Evolutionary conservation across 2,113 vertebrate species (phyloP), one percentile per base, ranked within the genome.

Genomic region (Passer montanus): DNA sequence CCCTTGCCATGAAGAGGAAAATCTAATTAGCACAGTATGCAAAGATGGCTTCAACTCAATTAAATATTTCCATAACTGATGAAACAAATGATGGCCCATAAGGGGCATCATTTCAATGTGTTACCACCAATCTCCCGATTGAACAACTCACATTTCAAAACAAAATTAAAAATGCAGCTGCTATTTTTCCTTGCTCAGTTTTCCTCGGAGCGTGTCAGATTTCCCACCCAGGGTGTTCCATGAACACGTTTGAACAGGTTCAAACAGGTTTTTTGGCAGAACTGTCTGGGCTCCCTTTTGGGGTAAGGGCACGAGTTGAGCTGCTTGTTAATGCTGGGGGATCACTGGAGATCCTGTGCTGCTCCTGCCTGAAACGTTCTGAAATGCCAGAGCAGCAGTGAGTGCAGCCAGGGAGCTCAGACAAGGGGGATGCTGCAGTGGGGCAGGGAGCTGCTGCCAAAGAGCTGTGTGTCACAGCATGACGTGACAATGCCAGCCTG

Each of bases 1-100:
- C 79, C 72, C 66, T 75, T 86, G 75, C 82, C 58, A 59, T 60
- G 76, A 95, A 95, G 77, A 97, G 76, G 73, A 95, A 96, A 82
- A 63, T 90, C 67, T 87, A 95, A 95, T 95, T 92, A 97, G 60
- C 47, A 58, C 26, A 72, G 76, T 86, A 55, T 20, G 23, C 83
- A 88, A 97, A 97, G 55, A 66, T 87, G 78, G 78, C 55, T 96
- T 92, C 19, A 17, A 52, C 47, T 43, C 64, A 56, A 43, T 73
- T 67, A 73, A 82, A 58, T 24, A 58, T 31, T 78, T 58, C 43
- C 43, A 23, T 47, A 47, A 55, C 7, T 62, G 43, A 73, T 62
- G 58, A 33, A 81, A 41, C 20, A 66, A 74, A 87, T 30, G 26
- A n/a, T 56, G 69, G 43, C 47, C 23, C 28, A 23, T 8, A 63